Percentiles rank a stretch among this genome's conserved stretches.
These are phyloP conservation scores for Cromileptes altivelis DNA, from an alignment of 2,113 vertebrate species.

Conservation along the genomic window DNA sequence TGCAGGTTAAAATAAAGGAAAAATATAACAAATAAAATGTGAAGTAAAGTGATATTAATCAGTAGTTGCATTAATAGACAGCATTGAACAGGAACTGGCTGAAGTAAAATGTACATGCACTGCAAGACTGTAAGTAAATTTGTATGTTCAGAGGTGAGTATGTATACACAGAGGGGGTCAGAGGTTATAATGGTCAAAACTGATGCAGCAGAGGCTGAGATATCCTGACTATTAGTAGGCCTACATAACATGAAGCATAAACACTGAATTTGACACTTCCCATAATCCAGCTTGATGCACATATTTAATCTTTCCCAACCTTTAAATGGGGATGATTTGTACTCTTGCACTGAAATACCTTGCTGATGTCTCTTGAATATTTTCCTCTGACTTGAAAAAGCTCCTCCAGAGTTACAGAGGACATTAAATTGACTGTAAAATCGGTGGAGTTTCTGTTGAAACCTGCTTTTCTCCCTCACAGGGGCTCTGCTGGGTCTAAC, in stretches of 20 bases:
- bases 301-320: not conserved
- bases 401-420: not conserved
- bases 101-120: too few relatives aligned
- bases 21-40: too few relatives aligned
- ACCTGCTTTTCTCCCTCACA: constrained; percentile 56
- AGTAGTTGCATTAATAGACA: too few relatives aligned
- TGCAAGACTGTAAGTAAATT: too few relatives aligned
- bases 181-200: not conserved
- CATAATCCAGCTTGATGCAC: not conserved
- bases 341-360: not conserved
- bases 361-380: not conserved
- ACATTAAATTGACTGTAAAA: not conserved
- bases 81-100: too few relatives aligned
- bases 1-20: too few relatives aligned
- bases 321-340: too few relatives aligned
- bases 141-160: too few relatives aligned
- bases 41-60: too few relatives aligned
- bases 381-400: not conserved
- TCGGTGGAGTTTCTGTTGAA: not conserved
- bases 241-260: not conserved
- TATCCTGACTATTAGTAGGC: constrained; percentile 4
- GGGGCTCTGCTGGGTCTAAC: constrained; percentile 93
- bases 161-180: too few relatives aligned
- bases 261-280: not conserved
- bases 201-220: not conserved